Conservation (phyloP, 2,797 vertebrate species). For the Silurus aristotelis region DNA sequence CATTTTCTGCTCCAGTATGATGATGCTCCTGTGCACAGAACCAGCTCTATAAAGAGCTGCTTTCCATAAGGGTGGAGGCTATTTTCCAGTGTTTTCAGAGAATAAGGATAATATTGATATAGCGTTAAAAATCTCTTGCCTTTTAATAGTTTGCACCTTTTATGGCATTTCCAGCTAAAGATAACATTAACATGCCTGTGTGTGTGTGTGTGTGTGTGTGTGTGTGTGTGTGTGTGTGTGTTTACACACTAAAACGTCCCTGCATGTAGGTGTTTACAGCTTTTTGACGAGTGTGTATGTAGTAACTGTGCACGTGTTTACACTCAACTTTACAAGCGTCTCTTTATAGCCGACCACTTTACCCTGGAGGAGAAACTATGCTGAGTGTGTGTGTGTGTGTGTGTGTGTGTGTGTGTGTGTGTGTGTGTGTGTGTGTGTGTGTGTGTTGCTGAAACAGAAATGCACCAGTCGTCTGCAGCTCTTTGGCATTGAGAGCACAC, state of each 20-base stretch:
- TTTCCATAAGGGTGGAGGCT: no score
- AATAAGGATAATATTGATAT: no score
- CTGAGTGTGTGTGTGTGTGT: neutral
- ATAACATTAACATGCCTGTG: no score
- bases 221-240: neutral
- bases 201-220: neutral
- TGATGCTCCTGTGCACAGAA: no score
- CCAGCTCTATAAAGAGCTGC: no score
- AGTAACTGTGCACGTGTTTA: conserved; percentile 12
- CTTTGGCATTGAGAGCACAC: conserved; percentile 7
- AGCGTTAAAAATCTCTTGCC: no score
- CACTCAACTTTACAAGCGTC: neutral
- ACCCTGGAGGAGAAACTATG: neutral
- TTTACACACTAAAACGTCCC: neutral
- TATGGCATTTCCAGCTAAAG: neutral
- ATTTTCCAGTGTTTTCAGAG: no score
- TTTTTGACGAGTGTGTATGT: neutral
- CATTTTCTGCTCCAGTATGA: no score
- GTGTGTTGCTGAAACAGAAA: neutral
- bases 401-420: conserved; percentile 6
- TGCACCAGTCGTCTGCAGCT: conserved; percentile 1
- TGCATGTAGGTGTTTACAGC: neutral
- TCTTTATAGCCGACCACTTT: conserved; percentile 12
- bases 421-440: conserved; percentile 2
- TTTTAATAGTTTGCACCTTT: neutral